Base-by-base conservation (phyloP, 2,113 vertebrate species). In the Leiothrix lutea region DNA sequence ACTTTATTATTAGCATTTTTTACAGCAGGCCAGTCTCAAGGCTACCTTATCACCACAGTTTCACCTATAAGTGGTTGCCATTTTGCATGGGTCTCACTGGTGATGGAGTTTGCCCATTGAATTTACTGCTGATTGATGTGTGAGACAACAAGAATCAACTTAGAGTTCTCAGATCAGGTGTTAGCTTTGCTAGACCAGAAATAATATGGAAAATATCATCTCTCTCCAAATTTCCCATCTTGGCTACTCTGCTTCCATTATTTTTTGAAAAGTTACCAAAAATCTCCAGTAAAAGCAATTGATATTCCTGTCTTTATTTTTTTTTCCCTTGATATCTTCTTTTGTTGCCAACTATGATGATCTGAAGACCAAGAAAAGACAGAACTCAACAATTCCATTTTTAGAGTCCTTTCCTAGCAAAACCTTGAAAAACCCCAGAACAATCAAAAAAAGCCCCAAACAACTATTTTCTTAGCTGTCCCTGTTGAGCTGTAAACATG, bases 391-490 rank as follows among this genome's bases (percentile, higher is more conserved):
- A 67, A 22, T 53, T 36, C 8, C 0, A 20, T 75, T 85, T 91
- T 36, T 64, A 56, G 28, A 60, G 12, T 66, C 8, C 19, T 65
- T 72, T 87, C 48, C 16, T 50, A 72, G 21, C 3, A 84, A 89
- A 92, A 54, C 4, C 7, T 45, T 42, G 9, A 33, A 42, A 53
- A 25, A 31, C 6, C 7, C 22, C 15, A 33, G 56, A 48, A 36
- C 12, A 35, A n/a, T 5, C 4, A 31, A 31, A 24, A 60, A 50
- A 51, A 1, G 0, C 0, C 17, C 12, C 4, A 14, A 51, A 16
- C 11, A 28, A 11, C 11, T 40, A 8, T 47, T 85, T 84, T 86
- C 40, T 86, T 38, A 35, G 9, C 20, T 56, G 6, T 40, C 15
- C 17, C 20, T 44, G 25, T 8, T 71, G 21, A 29, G 25, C 15